Percentiles rank a stretch among this genome's conserved stretches.
Conservation (phyloP, 2,113 vertebrate species). For the Helogale parvula region DNA sequence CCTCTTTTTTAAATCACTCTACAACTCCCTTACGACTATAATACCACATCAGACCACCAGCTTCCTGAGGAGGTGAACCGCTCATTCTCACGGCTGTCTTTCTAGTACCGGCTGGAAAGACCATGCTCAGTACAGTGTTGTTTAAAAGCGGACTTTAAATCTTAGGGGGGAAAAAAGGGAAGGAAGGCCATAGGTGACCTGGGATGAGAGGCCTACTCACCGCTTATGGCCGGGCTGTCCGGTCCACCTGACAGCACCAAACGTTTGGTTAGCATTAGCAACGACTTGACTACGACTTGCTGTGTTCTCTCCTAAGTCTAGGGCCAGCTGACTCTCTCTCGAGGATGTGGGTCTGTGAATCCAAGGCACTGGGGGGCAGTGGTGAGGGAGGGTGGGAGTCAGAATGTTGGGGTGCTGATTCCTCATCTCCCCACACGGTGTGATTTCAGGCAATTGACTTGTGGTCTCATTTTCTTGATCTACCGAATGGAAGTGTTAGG, state of each 20-base stretch:
- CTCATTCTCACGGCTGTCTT: neutral
- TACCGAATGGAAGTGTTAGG: neutral
- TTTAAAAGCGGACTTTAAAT: neutral
- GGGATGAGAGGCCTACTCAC: neutral
- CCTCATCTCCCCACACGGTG: neutral
- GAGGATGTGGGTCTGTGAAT: fast-evolving
- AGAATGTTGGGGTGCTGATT: neutral
- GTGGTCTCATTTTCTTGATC: neutral
- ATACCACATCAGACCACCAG: neutral
- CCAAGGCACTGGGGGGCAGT: neutral
- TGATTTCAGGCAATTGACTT: neutral
- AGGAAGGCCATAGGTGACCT: neutral
- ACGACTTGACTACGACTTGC: neutral
- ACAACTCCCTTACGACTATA: neutral
- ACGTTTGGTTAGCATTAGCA: neutral
- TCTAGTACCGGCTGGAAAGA: neutral
- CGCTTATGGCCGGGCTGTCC: neutral
- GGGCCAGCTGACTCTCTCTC: fast-evolving
- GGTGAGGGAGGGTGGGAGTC: fast-evolving
- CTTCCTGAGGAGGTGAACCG: neutral
- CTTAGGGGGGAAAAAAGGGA: neutral
- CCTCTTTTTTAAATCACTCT: neutral
- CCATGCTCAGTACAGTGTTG: neutral
- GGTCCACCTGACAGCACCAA: neutral
- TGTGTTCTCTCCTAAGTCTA: neutral